These are phyloP conservation scores for Bruchidius siliquastri DNA, from an alignment of 2,888 invertebrate genomes.

Conservation along the genomic window DNA sequence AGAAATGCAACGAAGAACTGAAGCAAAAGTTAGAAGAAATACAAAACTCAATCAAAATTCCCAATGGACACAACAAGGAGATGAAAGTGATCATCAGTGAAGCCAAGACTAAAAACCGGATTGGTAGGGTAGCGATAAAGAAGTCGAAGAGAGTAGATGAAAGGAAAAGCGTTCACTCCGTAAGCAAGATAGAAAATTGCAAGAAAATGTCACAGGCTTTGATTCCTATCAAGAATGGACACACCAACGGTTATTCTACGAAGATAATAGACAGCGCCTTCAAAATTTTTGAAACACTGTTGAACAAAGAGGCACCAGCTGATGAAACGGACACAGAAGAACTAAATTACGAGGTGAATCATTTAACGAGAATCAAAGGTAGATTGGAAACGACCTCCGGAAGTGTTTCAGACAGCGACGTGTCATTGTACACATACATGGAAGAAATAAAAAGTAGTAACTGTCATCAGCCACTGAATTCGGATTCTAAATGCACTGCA, in stretches of 20 bases:
- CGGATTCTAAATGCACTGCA: not conserved
- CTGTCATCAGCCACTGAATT: not conserved
- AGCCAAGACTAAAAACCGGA: not conserved
- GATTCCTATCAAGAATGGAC: conserved; percentile 13
- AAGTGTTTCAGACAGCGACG: conserved; percentile 30
- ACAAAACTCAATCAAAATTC: conserved; percentile 32
- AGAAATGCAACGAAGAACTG: conserved; percentile 57
- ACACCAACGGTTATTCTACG: conserved; percentile 20
- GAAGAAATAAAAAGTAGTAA: conserved; percentile 31
- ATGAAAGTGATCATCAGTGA: conserved; percentile 12
- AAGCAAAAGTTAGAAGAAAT: conserved; percentile 57
- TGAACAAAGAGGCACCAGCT: conserved; percentile 25
- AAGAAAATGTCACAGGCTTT: conserved; percentile 1
- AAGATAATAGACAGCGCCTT: conserved; percentile 25
- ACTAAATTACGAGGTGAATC: conserved; percentile 18
- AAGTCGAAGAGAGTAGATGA: not conserved
- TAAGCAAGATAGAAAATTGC: conserved; percentile 6
- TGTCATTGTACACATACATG: conserved; percentile 38
- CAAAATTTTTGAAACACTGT: conserved; percentile 35
- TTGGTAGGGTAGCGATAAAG: not conserved
- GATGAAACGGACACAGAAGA: conserved; percentile 25
- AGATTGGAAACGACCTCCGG: conserved; percentile 3
- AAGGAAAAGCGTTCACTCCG: conserved; percentile 5
- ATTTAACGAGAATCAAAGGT: conserved; percentile 4
- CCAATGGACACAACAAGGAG: conserved; percentile 11